Conservation (phyloP, 2,113 vertebrate species). For the Coptodon rendalli region DNA sequence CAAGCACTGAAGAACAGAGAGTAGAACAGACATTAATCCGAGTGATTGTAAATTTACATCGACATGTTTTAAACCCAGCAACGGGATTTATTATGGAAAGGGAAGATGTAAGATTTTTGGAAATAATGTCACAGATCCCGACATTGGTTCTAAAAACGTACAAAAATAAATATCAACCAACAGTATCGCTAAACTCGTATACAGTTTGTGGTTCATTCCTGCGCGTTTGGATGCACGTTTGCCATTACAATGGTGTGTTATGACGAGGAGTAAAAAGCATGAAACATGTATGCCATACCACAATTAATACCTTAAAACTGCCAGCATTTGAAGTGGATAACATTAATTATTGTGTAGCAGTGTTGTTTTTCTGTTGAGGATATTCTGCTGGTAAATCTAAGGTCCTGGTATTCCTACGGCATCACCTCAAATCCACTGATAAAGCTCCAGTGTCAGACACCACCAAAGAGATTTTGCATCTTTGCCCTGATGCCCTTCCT, state of each 20-base stretch:
- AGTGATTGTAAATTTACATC: neutral
- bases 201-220: neutral
- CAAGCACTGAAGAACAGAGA: conserved; percentile 76
- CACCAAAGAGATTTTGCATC: too few relatives aligned
- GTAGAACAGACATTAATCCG: neutral
- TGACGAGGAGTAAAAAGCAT: neutral
- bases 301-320: neutral
- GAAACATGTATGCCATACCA: neutral
- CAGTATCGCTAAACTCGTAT: fast-evolving
- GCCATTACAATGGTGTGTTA: neutral
- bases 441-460: too few relatives aligned
- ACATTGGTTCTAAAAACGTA: fast-evolving
- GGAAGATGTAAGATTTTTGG: neutral
- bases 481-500: too few relatives aligned
- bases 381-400: neutral
- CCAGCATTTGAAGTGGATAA: neutral
- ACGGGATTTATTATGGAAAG: neutral
- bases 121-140: neutral
- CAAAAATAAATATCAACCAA: neutral
- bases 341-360: neutral
- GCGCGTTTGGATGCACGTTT: neutral
- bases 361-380: neutral
- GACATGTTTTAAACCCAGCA: neutral
- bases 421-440: too few relatives aligned
- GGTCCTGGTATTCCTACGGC: too few relatives aligned